A percentile compares a stretch with the other conserved stretches of the same genome.
Conservation (phyloP, 2,888 invertebrate genomes). For the Drosophila greeni region DNA sequence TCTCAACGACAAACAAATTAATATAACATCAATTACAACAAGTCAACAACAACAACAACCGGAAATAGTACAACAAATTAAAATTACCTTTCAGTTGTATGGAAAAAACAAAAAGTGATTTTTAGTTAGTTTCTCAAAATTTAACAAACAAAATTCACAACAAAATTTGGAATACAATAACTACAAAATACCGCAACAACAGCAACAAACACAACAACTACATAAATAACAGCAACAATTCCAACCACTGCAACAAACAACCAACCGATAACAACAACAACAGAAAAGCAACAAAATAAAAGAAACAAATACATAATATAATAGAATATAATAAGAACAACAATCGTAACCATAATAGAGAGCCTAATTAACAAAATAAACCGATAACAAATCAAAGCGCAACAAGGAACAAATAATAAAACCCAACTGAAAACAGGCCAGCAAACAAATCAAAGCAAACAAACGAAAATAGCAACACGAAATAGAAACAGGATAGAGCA, state of each 20-base stretch:
- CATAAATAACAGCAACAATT: slow-evolving; percentile 42
- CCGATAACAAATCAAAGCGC: slow-evolving; percentile 34
- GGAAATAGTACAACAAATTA: slow-evolving; percentile 57
- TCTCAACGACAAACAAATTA: slow-evolving; percentile 55
- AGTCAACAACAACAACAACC: slow-evolving; percentile 41
- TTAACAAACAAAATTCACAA: slow-evolving; percentile 78
- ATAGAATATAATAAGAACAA: slow-evolving; percentile 45
- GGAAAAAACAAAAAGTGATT: slow-evolving; percentile 71
- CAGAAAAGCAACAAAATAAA: slow-evolving; percentile 53
- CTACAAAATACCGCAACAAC: slow-evolving; percentile 56
- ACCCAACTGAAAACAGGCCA: slow-evolving; percentile 29
- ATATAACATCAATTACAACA: slow-evolving; percentile 42
- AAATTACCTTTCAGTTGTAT: slow-evolving; percentile 70
- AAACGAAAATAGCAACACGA: slow-evolving; percentile 43
- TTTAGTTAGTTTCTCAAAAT: slow-evolving; percentile 78
- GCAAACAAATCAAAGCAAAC: slow-evolving; percentile 20
- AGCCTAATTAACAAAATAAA: slow-evolving; percentile 31
- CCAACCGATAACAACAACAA: slow-evolving; percentile 52
- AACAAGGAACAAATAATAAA: slow-evolving; percentile 30
- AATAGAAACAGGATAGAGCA: slow-evolving; percentile 19
- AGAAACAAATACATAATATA: slow-evolving; percentile 20
- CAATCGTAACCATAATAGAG: slow-evolving; percentile 64
- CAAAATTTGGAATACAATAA: slow-evolving; percentile 76
- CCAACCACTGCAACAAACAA: slow-evolving; percentile 58
- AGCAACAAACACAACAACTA: slow-evolving; percentile 36